Base-by-base conservation (phyloP, 2,797 vertebrate genomes). In the Pygocentrus nattereri region DNA sequence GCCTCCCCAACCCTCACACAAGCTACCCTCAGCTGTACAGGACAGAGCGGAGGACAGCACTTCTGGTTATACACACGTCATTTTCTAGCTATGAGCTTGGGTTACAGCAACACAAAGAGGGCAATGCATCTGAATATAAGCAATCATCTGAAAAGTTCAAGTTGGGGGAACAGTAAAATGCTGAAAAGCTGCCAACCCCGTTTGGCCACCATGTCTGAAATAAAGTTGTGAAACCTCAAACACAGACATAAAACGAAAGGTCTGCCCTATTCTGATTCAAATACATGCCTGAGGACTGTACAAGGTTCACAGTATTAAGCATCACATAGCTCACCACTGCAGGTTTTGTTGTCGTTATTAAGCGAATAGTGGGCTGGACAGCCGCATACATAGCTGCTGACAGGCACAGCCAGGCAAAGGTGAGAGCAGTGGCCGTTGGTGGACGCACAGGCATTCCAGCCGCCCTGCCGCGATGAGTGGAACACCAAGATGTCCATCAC, bases 401-500 rank as follows among this genome's bases (percentile, higher is more conserved):
- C 86, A 0, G 98, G 98, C 0, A 98, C 96, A 0, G 98, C 98
- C 72, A 99, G 92, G 90, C 98, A 99, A 11, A 99, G 96, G 90
- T 99, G 98, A 4, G 98, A 98, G 88, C 98, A 99, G 90, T 98
- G 97, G 0, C 97, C 97, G 0, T 98, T 98, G 91, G 97, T 98
- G 82, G 97, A 95, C 76, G 97, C 97, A 71, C 98, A 99, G 67
- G 97, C 97, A 0, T 99, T 99, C 97, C 97, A 99, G 83, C 98
- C 98, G 0, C 96, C 96, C 92, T 99, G 98, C 0, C 98, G 84
- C 34, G 98, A 99, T 0, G 98, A 99, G 89, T 99, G 98, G 85
- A 99, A 99, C 21, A 99, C 98, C 79, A 99, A 90, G 93, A 99
- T 99, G 93, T 99, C 98, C 98, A 99, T 99, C 64, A 99, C 97